Base-by-base conservation (phyloP, 2,113 vertebrate genomes). In the Lipophrys pholis region DNA sequence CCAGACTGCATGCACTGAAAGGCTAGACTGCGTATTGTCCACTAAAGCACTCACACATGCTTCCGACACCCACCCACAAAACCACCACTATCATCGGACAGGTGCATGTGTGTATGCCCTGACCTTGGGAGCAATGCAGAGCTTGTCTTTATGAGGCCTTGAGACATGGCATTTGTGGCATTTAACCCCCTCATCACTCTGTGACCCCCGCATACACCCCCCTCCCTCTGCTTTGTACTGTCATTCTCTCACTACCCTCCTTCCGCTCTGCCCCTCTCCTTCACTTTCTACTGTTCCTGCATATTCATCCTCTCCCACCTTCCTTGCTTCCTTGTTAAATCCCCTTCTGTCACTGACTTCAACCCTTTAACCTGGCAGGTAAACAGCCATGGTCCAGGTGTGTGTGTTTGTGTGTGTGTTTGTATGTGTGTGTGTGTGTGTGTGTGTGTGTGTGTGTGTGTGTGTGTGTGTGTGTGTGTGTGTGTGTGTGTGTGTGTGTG, bases 111-210 rank as follows among this genome's bases (percentile, higher is more conserved):
- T 76, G 73, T 77, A 69, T 74, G 69, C 72, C 86, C 80, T 93
- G 89, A 93, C 92, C 91, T 93, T 92, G 85, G 83, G 87, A 81
- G 89, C 86, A 86, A 82, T 76, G 79, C 81, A 84, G 87, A 86
- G 84, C 85, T 87, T 90, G 83, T 89, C 87, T 89, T 86, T 83
- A 92, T 87, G 89, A 89, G 87, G 89, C 80, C 83, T 86, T 80
- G 85, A 88, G 88, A 89, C 91, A 88, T 87, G 89, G 89, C 91
- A 90, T 89, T 83, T 90, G 89, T 91, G 89, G 88, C 86, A 89
- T 90, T 92, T 92, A 90, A 92, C 90, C 88, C 89, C 79, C 68
- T 85, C 87, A 87, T 91, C 88, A 88, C 80, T 90, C 71, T 52
- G 67, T 85, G 82, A 86, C 83, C 84, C 85, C 73, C 21, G 21